Base-by-base conservation (phyloP, 1,140 invertebrate genomes). In the Arion vulgaris region DNA sequence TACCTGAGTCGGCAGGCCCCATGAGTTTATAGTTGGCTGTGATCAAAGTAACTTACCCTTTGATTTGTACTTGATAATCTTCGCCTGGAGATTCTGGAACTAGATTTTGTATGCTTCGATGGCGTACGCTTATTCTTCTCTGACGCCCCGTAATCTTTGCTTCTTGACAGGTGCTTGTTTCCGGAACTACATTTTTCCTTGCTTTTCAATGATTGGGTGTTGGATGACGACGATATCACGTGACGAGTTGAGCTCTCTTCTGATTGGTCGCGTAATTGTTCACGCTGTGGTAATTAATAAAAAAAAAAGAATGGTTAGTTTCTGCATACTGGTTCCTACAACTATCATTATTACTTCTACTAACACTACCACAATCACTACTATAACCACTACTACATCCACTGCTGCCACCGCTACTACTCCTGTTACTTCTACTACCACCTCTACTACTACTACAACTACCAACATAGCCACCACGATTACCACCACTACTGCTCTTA, bases 51-150 rank as follows among this genome's bases (percentile, higher is more conserved):
- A 45, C 77, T 34, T 32, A 84, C 83, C 80, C 78, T 84, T 36
- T 84, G 83, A 49, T 84, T 84, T 17, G 83, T 84, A 41, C 83
- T 84, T 51, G 83, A 84, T 17, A 84, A 36, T 1, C 83, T 75
- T 4, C 80, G 74, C 5, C 83, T 62, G 11, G 80, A 62, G 13
- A 81, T 84, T 9, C 83, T 66, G 28, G 66, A 74, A 0, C 39
- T 32, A 26, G 74, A 34, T 28, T 38, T 73, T 79, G 41, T 26
- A 15, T 26, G 73, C 23, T 28, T 39, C 13, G 74, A 34, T 13
- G 26, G 19, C 15, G 74, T 53, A 1, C 4, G 74, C 11, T 49
- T 53, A 13, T 39, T 49, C 23, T 49, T 49, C 1, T 19, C 45
- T 23, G 74, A 32, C 7, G n/a, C 5, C 17, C 28, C 49, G 32